A percentile compares a stretch with the other conserved stretches of the same genome.
Evolutionary conservation across 2,888 invertebrate species (phyloP).

Genomic region (Molorchus minor): DNA sequence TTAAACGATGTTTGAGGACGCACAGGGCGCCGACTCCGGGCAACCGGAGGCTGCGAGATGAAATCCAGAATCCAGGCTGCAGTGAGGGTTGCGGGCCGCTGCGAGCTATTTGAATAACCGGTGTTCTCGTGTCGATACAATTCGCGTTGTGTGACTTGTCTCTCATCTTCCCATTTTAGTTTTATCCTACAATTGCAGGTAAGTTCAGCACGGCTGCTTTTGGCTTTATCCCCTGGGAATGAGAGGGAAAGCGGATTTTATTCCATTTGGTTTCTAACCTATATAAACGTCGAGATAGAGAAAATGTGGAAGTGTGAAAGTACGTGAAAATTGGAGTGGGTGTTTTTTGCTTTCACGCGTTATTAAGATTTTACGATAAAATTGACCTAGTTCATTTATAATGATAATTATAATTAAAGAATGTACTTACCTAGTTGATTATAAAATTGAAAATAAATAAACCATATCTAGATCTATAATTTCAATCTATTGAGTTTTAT

Average conservation of each 20-base stretch:
- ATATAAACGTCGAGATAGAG: neutral
- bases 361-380: no score
- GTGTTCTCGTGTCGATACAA: slow-evolving; percentile 24
- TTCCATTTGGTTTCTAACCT: slow-evolving; percentile 7
- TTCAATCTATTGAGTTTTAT: no score
- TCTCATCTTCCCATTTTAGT: slow-evolving; percentile 26
- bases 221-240: neutral
- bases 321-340: neutral
- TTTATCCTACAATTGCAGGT: slow-evolving; percentile 37
- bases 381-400: no score
- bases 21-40: slow-evolving; percentile 45
- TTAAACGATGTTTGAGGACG: slow-evolving; percentile 14
- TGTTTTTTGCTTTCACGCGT: slow-evolving; percentile 5
- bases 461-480: no score
- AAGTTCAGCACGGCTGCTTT: slow-evolving; percentile 23
- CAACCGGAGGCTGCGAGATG: slow-evolving; percentile 46
- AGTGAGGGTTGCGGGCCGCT: slow-evolving; percentile 57
- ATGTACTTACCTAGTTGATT: no score
- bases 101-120: slow-evolving; percentile 43
- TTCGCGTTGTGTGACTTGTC: slow-evolving; percentile 28
- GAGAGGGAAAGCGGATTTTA: neutral
- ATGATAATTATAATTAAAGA: no score
- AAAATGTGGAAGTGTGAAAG: no score
- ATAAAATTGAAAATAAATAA: no score
- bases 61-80: slow-evolving; percentile 51